phyloP scores from a whole-genome alignment of 2,888 invertebrate genomes.

The Teinopalpus imperialis region DNA sequence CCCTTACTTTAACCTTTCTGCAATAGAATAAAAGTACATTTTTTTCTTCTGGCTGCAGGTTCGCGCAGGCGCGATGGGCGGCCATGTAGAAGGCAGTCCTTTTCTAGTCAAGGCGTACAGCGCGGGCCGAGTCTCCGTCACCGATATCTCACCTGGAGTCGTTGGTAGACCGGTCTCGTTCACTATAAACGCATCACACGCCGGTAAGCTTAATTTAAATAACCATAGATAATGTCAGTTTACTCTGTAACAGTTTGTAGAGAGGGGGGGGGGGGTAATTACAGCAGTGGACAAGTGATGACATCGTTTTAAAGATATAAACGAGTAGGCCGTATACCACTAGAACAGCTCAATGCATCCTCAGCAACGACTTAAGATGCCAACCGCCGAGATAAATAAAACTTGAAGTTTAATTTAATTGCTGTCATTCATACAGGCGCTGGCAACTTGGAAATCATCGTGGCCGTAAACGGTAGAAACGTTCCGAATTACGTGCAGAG shows the following conservation, averaged over 20 bases:
- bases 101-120: slow-evolving; percentile 98
- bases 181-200: slow-evolving; percentile 92
- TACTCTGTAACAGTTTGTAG: background rate
- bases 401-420: too few relatives aligned
- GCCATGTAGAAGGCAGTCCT: slow-evolving; percentile 96
- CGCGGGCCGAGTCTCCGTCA: slow-evolving; percentile 95
- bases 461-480: slow-evolving; percentile 97
- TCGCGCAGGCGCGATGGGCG: slow-evolving; percentile 82
- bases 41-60: too few relatives aligned
- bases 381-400: too few relatives aligned
- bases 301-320: too few relatives aligned
- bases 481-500: slow-evolving; percentile 99
- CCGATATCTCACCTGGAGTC: slow-evolving; percentile 94
- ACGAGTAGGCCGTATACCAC: too few relatives aligned
- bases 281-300: too few relatives aligned
- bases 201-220: slow-evolving; percentile 56
- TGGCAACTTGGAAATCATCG: slow-evolving; percentile 98
- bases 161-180: slow-evolving; percentile 97
- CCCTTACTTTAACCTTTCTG: too few relatives aligned
- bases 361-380: too few relatives aligned
- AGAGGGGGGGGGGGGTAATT: too few relatives aligned
- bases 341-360: too few relatives aligned
- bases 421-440: slow-evolving; percentile 83
- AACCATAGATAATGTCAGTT: background rate
- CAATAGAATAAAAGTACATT: too few relatives aligned